Conservation (phyloP, 2,797 vertebrate species). For the Lateolabrax maculatus region DNA sequence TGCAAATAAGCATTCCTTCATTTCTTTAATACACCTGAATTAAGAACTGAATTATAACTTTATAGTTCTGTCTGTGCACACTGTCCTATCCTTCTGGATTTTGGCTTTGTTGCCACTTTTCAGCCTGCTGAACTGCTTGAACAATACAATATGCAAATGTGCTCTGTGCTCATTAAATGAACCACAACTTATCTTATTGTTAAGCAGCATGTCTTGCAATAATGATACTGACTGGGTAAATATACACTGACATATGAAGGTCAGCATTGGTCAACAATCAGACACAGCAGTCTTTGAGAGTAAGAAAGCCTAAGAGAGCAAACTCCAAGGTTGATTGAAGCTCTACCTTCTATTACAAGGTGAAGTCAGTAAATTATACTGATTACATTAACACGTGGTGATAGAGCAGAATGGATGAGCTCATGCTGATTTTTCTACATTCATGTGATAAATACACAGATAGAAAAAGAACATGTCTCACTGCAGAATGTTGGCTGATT, state of each 20-base stretch:
- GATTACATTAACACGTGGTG: conserved; percentile 20
- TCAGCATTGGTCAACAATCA: neutral
- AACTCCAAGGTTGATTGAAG: conserved; percentile 32
- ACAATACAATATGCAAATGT: neutral
- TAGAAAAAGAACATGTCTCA: neutral
- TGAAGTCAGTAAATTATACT: conserved; percentile 33
- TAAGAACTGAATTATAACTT: neutral
- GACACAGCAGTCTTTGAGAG: neutral
- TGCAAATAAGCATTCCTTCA: neutral
- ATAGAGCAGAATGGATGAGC: neutral
- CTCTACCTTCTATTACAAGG: conserved; percentile 8
- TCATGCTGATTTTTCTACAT: neutral
- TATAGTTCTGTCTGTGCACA: neutral
- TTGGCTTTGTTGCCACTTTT: neutral
- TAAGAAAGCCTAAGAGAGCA: conserved; percentile 7
- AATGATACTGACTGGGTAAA: neutral
- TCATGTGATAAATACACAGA: neutral
- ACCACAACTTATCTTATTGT: neutral
- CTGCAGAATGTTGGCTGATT: neutral
- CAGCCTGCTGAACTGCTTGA: neutral
- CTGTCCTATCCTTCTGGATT: neutral
- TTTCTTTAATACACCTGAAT: neutral
- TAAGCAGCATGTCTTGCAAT: neutral
- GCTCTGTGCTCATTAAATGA: neutral
- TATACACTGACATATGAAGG: neutral